Base-by-base conservation (phyloP, 2,113 vertebrate species). In the Paralichthys olivaceus region DNA sequence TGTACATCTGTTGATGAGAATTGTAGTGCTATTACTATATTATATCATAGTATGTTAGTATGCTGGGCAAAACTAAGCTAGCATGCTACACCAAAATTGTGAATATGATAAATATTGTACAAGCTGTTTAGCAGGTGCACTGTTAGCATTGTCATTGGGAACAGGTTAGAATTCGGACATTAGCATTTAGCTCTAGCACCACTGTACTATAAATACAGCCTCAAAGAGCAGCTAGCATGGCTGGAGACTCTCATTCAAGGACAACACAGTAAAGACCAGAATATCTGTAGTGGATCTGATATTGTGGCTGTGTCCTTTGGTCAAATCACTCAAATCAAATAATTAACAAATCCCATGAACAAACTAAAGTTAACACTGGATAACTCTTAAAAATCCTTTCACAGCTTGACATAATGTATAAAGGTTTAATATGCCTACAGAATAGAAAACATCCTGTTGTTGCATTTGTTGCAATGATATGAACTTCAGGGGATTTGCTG, bases 401-500 rank as follows among this genome's bases (percentile, higher is more conserved):
- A 59, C 29, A 53, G 53, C 26, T 69, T 73, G 34, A 81, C 37
- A 65, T 28, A 5, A 45, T 37, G n/a, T 40, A 12, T 72, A 20
- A 75, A 67, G 7, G 7, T 2, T 9, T 45, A 6, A 49, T 19
- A 29, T 65, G 34, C 40, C 34, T 11, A 34, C 23, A 72, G 0
- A 34, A 69, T 8, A 47, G 56, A 20, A 78, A 40, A 49, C 22
- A 62, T 67, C 49, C 37, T 22, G 59, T 22, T 2, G 25, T 26
- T 68, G 26, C 23, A 69, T 75, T 75, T 62, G 37, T 43, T 69
- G 12, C 20, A 62, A 40, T 40, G 28, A 68, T 45, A 13, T 72
- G 19, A 63, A 62, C 20, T 63, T 59, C 4, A 58, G 63, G 64
- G 80, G 57, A 63, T 63, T 54, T 60, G 55, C 32, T 58, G 71